Percentiles rank a stretch among this genome's conserved stretches.
Conservation (phyloP, 2,888 invertebrate species). For the Oligia fasciuncula region DNA sequence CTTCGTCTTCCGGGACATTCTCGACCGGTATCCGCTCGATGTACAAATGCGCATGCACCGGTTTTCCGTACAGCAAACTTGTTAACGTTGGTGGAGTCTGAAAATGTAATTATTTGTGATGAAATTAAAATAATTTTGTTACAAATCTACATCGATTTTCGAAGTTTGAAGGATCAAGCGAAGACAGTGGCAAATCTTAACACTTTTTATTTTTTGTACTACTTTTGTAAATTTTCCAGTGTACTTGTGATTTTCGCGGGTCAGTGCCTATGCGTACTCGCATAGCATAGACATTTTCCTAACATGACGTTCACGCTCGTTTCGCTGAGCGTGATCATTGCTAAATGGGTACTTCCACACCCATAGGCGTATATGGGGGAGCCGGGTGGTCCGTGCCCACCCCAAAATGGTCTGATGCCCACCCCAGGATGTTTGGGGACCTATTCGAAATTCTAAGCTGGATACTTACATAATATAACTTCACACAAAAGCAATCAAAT, state of each 20-base stretch:
- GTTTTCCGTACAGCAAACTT: slow-evolving; percentile 93
- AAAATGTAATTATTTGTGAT: slow-evolving; percentile 46
- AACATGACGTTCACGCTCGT: slow-evolving; percentile 7
- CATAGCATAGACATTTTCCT: not conserved
- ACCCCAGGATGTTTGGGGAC: no score
- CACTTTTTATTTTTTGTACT: not conserved
- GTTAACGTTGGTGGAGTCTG: slow-evolving; percentile 93
- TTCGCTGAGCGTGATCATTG: slow-evolving; percentile 21
- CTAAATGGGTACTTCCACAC: slow-evolving; percentile 35
- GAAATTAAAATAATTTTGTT: not conserved
- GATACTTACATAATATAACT: no score
- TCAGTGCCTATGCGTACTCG: not conserved
- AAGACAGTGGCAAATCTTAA: not conserved
- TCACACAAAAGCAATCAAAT: no score
- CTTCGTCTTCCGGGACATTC: slow-evolving; percentile 94
- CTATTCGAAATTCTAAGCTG: no score
- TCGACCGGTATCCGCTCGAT: slow-evolving; percentile 95
- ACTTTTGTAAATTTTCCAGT: not conserved
- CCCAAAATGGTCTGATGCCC: no score
- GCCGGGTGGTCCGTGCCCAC: no score
- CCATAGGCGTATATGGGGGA: not conserved
- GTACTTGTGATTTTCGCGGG: not conserved
- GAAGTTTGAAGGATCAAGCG: not conserved
- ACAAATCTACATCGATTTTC: no score
- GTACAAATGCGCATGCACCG: slow-evolving; percentile 93